A percentile compares a stretch with the other conserved stretches of the same genome.
These are phyloP conservation scores for Drosophila auraria DNA, from an alignment of 1,140 invertebrate genomes.

Conservation along the genomic window DNA sequence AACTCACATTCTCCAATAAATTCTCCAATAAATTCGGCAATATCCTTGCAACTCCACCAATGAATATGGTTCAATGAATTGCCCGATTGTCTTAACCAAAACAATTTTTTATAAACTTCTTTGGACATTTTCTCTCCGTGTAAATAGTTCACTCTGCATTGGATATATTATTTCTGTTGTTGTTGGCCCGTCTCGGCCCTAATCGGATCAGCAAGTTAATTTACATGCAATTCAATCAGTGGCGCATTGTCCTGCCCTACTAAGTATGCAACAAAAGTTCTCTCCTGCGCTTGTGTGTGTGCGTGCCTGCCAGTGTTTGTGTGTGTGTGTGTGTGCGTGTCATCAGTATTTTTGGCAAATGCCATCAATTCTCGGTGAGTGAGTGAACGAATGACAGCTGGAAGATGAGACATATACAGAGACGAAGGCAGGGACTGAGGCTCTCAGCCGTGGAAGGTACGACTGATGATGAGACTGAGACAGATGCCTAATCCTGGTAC, in stretches of 20 bases:
- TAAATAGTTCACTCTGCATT: slow-evolving; percentile 32
- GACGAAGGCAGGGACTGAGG: neutral
- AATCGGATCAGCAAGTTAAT: slow-evolving; percentile 82
- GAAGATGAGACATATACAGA: slow-evolving; percentile 32
- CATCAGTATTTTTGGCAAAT: slow-evolving; percentile 60
- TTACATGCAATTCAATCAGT: slow-evolving; percentile 81
- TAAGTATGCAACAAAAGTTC: slow-evolving; percentile 65
- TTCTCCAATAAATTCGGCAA: no score
- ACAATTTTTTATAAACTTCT: no score
- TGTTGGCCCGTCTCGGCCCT: slow-evolving; percentile 51
- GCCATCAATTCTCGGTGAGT: slow-evolving; percentile 54
- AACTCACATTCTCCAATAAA: neutral
- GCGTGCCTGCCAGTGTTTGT: neutral
- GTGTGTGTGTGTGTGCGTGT: slow-evolving; percentile 16
- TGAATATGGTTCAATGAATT: no score
- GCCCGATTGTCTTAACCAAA: no score
- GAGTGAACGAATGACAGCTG: slow-evolving; percentile 45
- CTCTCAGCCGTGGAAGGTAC: neutral
- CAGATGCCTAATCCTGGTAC: slow-evolving; percentile 41
- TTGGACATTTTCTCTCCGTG: slow-evolving; percentile 1
- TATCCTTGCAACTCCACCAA: no score
- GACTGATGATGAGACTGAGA: slow-evolving; percentile 35
- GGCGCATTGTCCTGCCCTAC: slow-evolving; percentile 65
- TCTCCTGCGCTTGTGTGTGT: neutral
- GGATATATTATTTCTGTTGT: slow-evolving; percentile 66